Evolutionary conservation across 2,113 vertebrate species (phyloP).

Genomic region (Tenrec ecaudatus): DNA sequence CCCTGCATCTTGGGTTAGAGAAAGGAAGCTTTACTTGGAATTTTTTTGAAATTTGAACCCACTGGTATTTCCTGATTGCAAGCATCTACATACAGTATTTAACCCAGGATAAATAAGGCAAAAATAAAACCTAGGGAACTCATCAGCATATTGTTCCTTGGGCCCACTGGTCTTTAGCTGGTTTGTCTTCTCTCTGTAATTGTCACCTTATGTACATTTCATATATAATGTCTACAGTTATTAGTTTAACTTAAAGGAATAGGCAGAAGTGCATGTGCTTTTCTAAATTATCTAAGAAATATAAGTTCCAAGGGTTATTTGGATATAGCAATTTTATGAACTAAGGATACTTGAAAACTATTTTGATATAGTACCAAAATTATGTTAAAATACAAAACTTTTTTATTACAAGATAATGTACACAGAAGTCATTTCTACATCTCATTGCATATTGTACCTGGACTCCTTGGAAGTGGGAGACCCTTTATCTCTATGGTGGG

Average conservation of each 20-base stretch:
- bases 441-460: constrained; percentile 10
- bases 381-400: not conserved
- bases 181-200: not conserved
- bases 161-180: not conserved
- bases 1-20: constrained; percentile 13
- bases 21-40: not conserved
- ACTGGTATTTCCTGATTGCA: not conserved
- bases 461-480: constrained; percentile 9
- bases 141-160: not conserved
- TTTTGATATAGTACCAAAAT: constrained; percentile 43
- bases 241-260: constrained; percentile 22
- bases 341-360: constrained; percentile 4
- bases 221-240: not conserved
- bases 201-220: not conserved
- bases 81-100: not conserved
- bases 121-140: not conserved
- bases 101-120: constrained; percentile 3
- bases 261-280: not conserved
- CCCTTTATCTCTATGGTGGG: constrained; percentile 48
- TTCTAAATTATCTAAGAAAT: constrained; percentile 1
- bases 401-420: constrained; percentile 35
- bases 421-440: constrained; percentile 35
- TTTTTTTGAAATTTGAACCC: not conserved
- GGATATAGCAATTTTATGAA: constrained; percentile 26
- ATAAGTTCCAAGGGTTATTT: not conserved